Evolutionary conservation across 2,797 vertebrate species (phyloP), one percentile per base, ranked within the genome.

Genomic region (Molossus alvarezi): DNA sequence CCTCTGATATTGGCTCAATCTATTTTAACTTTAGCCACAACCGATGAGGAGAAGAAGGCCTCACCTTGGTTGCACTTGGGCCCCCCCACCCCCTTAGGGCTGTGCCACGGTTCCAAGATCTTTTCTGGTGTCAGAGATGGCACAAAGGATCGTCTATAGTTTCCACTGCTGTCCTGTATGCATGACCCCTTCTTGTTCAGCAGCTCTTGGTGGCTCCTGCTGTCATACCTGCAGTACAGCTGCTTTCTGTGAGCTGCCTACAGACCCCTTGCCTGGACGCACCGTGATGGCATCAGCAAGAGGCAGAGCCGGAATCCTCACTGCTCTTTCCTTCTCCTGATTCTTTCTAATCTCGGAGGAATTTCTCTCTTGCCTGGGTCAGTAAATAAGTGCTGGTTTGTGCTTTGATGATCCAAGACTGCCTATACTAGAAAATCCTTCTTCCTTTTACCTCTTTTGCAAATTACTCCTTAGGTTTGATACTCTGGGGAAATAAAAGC

Each of bases 401-500:
- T 90, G 77, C 41, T 45, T 65, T 41, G 53, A 37, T 76, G 80
- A 58, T 53, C 41, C 18, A 37, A 17, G 41, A 80, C 23, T 76
- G 25, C 53, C 13, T 45, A 20, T 58, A 25, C 53, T 79, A 1
- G 23, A 71, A 91, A 82, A 69, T 90, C 41, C 25, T 79, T 76
- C 85, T 82, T 87, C 60, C 27, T 95, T 95, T 55, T 57, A 58
- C 37, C 27, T 86, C 33, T 91, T 93, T 37, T 80, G 45, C 37
- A 80, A 93, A 93, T 87, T 45, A 89, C 20, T 60, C 29, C 73
- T 96, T 27, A 71, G 62, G 33, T 79, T 53, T 76, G 64, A 85
- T 29, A 23, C 69, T 89, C 87, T 51, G 76, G 55, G 17, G 58
- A 89, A 95, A 94, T 93, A 89, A 97, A 96, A 94, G 58, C 79